Evolutionary conservation across 1,140 invertebrate species (phyloP), one percentile per base, ranked within the genome.

Genomic region (Diabrotica undecimpunctata): DNA sequence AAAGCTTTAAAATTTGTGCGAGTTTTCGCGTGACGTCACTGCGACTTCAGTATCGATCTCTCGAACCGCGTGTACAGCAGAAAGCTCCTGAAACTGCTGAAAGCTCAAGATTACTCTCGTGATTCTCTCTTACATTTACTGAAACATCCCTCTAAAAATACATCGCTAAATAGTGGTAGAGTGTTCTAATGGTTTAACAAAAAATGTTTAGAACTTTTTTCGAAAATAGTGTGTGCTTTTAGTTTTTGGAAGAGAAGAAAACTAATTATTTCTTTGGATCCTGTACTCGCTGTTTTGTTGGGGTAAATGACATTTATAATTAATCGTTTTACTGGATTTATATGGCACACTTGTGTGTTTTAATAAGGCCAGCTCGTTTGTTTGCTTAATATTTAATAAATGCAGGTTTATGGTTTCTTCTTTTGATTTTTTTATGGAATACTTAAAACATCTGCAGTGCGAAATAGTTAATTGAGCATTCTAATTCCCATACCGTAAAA

Each of bases 31-130:
- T 77, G 73, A 77, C 75, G 73, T 77, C 75, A 77, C 70, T 77
- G 75, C 75, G 74, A 74, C 73, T 72, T 73, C 73, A 73, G 71
- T 75, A 77, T 77, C 75, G 75, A 77, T 77, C 69, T 13, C 39
- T 25, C 60, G 66, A 66, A 71, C 74, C 70, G 70, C 74, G 72
- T 71, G 69, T 70, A 67, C 66, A 56, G 50, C 66, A 53, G 61
- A 66, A 65, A 67, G 67, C 66, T 56, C 63, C 62, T 61, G 66
- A 68, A 69, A 68, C 66, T 60, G 62, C 62, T 63, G 66, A 67
- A 69, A 66, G 67, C 66, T 72, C 61, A 58, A 64, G 69, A 71
- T 52, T 61, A 57, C 60, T 62, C 58, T 62, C 63, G 65, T 52
- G 54, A 64, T 53, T 61, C 63, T 63, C 50, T 50, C 65, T 69